Evolutionary conservation across 2,888 invertebrate species (phyloP), one percentile per base, ranked within the genome.

Genomic region (Blomia tropicalis): DNA sequence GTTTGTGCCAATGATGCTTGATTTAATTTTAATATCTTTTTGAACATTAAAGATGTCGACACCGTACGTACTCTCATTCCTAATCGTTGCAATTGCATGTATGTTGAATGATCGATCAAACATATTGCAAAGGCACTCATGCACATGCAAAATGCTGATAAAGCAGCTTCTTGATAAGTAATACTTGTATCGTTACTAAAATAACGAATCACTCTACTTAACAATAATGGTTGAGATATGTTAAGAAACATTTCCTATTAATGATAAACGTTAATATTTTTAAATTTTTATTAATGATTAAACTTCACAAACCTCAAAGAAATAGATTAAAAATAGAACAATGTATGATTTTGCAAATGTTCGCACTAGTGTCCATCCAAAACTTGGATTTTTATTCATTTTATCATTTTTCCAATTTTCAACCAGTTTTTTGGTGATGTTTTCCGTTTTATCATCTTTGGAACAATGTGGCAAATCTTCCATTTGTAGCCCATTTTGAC

Each of bases 1-100:
- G 90, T 89, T 72, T 88, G 83, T 5, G 84, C 85, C 56, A 90
- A 76, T 0, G 90, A 86, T 4, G 83, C 83, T 73, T 85, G 85
- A 62, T 85, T 85, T 22, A 67, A 53, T 11, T 27, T 43, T 22
- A 67, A 82, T 31, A 58, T 63, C 81, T 90, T 90, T 72, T 87
- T 80, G 72, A 87, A 89, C 63, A 91, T 81, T 29, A 91, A 76
- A 0, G 86, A 83, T 70, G 87, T 86, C 70, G 84, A 82, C 0
- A 86, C 85, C 0, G 89, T 80, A 17, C 89, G 77, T 71, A 87
- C 79, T 73, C 84, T 82, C 86, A 88, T 85, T 53, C 89, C 77
- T 74, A 85, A 79, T 69, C 85, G 83, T 60, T 84, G 77, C 19
- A 85, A 80, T 22, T 82, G 83, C 78, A 90, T 82, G 82, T 90